Base-by-base conservation (phyloP, 1,140 invertebrate genomes). In the Lasioglossum albipes region DNA sequence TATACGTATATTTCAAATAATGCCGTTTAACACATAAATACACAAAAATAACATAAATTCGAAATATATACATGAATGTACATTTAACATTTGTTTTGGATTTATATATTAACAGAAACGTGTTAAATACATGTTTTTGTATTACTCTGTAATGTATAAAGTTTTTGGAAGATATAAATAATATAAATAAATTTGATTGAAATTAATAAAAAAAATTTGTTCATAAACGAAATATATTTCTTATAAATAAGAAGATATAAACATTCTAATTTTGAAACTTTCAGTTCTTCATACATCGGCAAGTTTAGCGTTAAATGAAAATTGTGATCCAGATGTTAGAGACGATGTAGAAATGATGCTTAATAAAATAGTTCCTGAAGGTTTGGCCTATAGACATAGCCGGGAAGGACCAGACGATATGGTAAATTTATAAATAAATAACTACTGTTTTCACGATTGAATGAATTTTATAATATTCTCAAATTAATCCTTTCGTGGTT, bases 261-360 rank as follows among this genome's bases (percentile, higher is more conserved):
- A 62, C 41, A 9, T 62, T 57, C 2, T 7, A 59, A n/a, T 78
- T 82, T 20, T 85, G 75, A 87, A 82, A 86, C 88, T 97, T 96
- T 83, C 94, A 99, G 98, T 99, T 94, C 96, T 99, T 94, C 98
- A 99, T 94, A 99, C 98, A 90, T 99, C 98, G 90, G 98, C 98
- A 90, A 99, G 98, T 95, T 95, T 99, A 92, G 97, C 98, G 85
- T 94, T 99, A 91, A 99, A 99, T 94, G 98, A 99, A 95, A 99
- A 98, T 94, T 99, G 98, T 98, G 98, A 99, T 95, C 97, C 98
- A 86, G 97, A 98, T 94, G 98, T 98, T 69, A 96, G 97, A 94
- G 97, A 98, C 91, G 98, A 99, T 91, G 98, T 99, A 97, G 98
- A 99, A 94, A 99, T 98, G 97, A 99, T 99, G 97, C 95, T 99